Evolutionary conservation across 2,113 vertebrate genomes (phyloP).

Genomic region (Callopanchax toddi): DNA sequence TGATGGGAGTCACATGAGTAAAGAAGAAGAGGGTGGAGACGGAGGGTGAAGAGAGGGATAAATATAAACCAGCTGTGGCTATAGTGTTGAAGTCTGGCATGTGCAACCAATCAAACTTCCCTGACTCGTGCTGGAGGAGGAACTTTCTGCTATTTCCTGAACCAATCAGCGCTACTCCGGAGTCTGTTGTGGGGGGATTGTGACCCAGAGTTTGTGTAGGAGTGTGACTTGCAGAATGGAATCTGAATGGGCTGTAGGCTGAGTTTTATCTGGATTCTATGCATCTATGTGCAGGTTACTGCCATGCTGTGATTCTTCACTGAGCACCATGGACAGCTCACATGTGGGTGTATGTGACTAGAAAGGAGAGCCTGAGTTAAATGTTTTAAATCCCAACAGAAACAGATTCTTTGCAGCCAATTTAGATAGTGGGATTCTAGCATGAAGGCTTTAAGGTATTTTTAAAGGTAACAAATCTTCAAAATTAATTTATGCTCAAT

Average conservation of each 20-base stretch:
- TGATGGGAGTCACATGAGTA: slow-evolving; percentile 26
- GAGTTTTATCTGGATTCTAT: slow-evolving; percentile 10
- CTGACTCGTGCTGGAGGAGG: slow-evolving; percentile 50
- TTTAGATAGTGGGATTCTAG: background rate
- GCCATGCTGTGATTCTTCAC: slow-evolving; percentile 24
- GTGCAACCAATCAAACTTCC: slow-evolving; percentile 61
- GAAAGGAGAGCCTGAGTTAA: slow-evolving; percentile 2
- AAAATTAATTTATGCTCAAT: background rate
- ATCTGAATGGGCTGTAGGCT: too few relatives aligned
- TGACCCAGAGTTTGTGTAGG: slow-evolving; percentile 29
- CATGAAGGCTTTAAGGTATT: background rate
- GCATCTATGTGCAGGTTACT: slow-evolving; percentile 18
- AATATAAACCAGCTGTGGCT: slow-evolving; percentile 66
- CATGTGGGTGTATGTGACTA: slow-evolving; percentile 49
- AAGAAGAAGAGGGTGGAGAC: slow-evolving; percentile 1
- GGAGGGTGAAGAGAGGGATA: slow-evolving; percentile 25
- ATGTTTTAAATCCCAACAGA: background rate
- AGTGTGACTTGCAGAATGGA: slow-evolving; percentile 27
- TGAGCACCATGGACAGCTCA: slow-evolving; percentile 61
- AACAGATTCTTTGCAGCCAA: background rate
- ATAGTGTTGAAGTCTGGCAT: slow-evolving; percentile 41
- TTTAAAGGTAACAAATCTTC: background rate
- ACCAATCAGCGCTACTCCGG: slow-evolving; percentile 40
- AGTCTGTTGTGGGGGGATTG: slow-evolving; percentile 9
- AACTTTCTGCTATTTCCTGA: slow-evolving; percentile 25